Base-by-base conservation (phyloP, 2,888 invertebrate genomes). In the Pyrgus malvae region DNA sequence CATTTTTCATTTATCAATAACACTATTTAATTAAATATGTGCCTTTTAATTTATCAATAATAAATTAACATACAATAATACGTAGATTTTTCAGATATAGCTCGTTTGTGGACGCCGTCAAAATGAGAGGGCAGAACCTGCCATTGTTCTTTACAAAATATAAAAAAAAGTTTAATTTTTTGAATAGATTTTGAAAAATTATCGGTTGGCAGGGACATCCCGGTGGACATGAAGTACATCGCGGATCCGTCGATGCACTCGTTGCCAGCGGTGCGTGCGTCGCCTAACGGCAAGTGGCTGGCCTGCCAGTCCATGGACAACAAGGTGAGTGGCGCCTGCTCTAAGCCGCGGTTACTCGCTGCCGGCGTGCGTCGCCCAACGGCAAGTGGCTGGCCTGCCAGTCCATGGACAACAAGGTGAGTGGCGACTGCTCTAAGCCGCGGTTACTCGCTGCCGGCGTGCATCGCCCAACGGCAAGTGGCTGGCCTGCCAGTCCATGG, bases 301-400 rank as follows among this genome's bases (percentile, higher is more conserved):
- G 99, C 99, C 0, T 99, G 99, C 76, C 99, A 99, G 86, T 97
- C 98, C 60, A 97, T 99, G 96, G 99, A 99, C 91, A 99, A 99
- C 89, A 98, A 98, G 88, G 35, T 35, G 6, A 3, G 95, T 99
- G 49, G 95, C 31, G 11, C 31, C 6, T 8, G 31, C 9, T 31
- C 6, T n/a, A 23, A 6, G 23, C n/a, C n/a, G n/a, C n/a, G n/a
- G n/a, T n/a, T n/a, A n/a, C n/a, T n/a, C n/a, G n/a, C n/a, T 99
- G 94, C 99, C 99, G 0, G 95, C 98, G 0, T 0, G 92, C 95
- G 4, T 95, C 99, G 0, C 99, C 98, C 0, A 99, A 99, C 91
- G 97, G 97, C 75, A 99, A 99, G 86, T 99, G 99, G 99, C 91
- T 99, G 59, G 99, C 99, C 0, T 99, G 99, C 76, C 99, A 99